Conservation (phyloP, 1,140 invertebrate species). For the Neodiprion virginianus region DNA sequence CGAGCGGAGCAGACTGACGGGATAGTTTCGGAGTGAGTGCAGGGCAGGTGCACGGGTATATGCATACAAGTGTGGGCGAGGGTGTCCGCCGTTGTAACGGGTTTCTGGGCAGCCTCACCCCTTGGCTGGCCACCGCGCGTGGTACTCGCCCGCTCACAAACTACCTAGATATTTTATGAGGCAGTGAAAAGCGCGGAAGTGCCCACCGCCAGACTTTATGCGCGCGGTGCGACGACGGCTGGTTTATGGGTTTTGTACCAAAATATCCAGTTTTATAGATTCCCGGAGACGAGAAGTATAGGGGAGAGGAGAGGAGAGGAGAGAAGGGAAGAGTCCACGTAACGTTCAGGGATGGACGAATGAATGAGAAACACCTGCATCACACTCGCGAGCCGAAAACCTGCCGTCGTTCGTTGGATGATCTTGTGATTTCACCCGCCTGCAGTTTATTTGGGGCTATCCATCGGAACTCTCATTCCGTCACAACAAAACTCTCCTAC, state of each 20-base stretch:
- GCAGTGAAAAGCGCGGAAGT: slow-evolving; percentile 4
- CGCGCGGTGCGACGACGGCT: neutral
- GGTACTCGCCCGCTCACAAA: neutral
- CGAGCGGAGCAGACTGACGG: neutral
- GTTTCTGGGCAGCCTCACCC: neutral
- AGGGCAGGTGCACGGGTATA: neutral
- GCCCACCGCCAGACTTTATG: neutral
- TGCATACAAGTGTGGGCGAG: neutral
- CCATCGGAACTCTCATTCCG: too few species aligned
- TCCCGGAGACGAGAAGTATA: neutral
- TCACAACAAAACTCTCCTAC: too few species aligned
- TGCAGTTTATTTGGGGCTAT: too few species aligned
- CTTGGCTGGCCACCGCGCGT: neutral
- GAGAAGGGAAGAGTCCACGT: neutral
- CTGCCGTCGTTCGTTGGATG: too few species aligned
- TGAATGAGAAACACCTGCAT: too few species aligned
- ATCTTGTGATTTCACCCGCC: too few species aligned
- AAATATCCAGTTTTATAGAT: slow-evolving; percentile 2
- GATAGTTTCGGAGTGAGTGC: neutral
- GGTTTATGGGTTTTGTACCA: neutral
- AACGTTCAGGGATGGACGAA: too few species aligned
- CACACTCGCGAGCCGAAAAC: too few species aligned
- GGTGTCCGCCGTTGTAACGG: neutral
- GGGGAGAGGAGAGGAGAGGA: neutral
- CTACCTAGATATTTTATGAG: slow-evolving; percentile 5